phyloP scores from a whole-genome alignment of 2,888 invertebrate genomes.

The Lycaena phlaeas region DNA sequence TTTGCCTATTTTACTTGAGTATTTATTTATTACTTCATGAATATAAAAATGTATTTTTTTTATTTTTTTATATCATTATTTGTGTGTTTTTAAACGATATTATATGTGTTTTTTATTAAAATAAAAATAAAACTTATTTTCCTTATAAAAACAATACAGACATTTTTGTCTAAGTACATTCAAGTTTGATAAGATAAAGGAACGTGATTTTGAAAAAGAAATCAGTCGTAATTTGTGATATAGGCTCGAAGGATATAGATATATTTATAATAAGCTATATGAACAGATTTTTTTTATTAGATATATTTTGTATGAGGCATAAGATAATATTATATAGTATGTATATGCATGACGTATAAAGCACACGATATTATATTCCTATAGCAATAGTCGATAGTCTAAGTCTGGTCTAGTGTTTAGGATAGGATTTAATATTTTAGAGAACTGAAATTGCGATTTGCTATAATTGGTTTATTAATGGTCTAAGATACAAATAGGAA shows the following conservation, averaged over 20 bases:
- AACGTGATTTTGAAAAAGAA: slow-evolving; percentile 20
- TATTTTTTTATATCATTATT: not conserved
- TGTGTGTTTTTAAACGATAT: not conserved
- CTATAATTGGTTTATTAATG: too few relatives aligned
- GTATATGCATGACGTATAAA: not conserved
- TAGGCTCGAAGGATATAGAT: slow-evolving; percentile 28
- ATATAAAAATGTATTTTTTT: not conserved
- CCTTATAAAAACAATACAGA: too few relatives aligned
- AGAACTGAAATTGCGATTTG: too few relatives aligned
- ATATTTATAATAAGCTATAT: slow-evolving; percentile 23
- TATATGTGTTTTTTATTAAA: too few relatives aligned
- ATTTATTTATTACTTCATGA: not conserved
- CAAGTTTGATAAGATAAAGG: not conserved
- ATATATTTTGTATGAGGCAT: slow-evolving; percentile 18
- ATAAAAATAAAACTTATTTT: too few relatives aligned
- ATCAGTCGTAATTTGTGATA: slow-evolving; percentile 61
- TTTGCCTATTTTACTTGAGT: too few relatives aligned
- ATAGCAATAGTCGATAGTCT: not conserved
- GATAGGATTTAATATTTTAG: not conserved
- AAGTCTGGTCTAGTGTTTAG: not conserved
- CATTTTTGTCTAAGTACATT: not conserved
- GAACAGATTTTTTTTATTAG: slow-evolving; percentile 14
- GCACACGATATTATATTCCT: not conserved
- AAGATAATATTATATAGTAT: not conserved
- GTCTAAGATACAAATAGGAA: too few relatives aligned